Evolutionary conservation across 2,113 vertebrate genomes (phyloP).

Genomic region (Ptyas mucosa): DNA sequence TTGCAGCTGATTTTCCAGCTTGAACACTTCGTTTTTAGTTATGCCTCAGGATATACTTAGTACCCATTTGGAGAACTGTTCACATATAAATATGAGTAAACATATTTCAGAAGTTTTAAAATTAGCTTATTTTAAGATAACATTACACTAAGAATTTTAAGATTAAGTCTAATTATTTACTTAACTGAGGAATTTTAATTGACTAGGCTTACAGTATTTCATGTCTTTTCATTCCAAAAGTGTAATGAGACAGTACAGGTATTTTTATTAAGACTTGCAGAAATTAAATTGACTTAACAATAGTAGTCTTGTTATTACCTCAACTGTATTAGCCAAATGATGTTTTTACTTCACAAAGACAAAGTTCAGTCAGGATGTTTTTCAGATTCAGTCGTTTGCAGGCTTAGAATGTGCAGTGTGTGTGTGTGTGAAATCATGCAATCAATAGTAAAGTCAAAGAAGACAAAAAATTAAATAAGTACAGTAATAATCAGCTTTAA

Average conservation of each 20-base stretch:
- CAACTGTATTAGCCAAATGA: background rate
- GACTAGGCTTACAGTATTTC: background rate
- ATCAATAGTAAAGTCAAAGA: background rate
- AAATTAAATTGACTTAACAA: background rate
- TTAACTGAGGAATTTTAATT: background rate
- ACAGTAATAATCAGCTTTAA: background rate
- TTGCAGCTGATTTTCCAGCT: background rate
- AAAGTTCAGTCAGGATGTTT: background rate
- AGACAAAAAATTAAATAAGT: background rate
- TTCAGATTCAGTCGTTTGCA: background rate
- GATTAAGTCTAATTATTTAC: background rate
- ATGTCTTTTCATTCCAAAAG: background rate
- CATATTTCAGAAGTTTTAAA: background rate
- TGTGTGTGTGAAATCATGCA: background rate
- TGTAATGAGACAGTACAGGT: background rate
- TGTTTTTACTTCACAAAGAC: background rate
- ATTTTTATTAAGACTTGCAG: background rate
- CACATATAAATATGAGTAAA: background rate
- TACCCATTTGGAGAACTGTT: background rate
- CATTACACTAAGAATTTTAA: background rate
- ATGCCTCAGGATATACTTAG: background rate
- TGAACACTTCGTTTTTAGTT: background rate
- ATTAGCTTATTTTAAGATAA: background rate
- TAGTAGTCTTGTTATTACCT: background rate
- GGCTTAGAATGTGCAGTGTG: background rate